Evolutionary conservation across 2,113 vertebrate species (phyloP).

Genomic region (Muntiacus muntjak): DNA sequence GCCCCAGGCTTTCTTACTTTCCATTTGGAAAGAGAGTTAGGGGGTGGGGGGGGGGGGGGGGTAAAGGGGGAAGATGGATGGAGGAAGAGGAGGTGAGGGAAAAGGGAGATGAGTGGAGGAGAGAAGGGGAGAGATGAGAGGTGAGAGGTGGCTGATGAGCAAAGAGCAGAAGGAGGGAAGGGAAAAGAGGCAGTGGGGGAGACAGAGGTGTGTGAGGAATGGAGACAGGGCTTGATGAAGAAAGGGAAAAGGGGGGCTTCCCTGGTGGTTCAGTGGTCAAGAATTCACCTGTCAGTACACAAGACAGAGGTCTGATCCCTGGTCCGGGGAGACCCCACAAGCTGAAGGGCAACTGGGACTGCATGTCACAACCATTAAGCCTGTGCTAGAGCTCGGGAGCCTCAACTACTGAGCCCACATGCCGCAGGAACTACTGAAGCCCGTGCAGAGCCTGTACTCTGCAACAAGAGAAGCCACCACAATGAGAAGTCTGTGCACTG

Average conservation of each 20-base stretch:
- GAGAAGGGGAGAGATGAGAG: background rate
- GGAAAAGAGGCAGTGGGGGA: background rate
- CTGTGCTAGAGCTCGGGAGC: background rate
- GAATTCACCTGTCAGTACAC: background rate
- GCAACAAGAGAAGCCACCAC: background rate
- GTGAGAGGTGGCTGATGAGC: background rate
- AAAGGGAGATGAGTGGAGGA: background rate
- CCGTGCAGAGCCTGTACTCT: background rate
- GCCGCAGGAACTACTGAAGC: background rate
- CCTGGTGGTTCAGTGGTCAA: background rate
- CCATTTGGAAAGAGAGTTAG: background rate
- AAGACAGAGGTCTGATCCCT: background rate
- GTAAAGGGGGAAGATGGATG: background rate
- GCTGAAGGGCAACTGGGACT: background rate
- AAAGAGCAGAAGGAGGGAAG: background rate
- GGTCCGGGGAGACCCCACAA: background rate
- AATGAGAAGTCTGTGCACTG: background rate
- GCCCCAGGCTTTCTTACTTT: background rate
- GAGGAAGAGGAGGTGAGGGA: background rate
- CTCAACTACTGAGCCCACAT: background rate
- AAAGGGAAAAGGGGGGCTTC: background rate
- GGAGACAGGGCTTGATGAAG: background rate
- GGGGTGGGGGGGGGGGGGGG: accelerated
- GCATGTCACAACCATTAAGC: background rate
- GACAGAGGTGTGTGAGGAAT: too few species aligned